phyloP scores from a whole-genome alignment of 2,888 invertebrate genomes.

The Amphipoea oculea region DNA sequence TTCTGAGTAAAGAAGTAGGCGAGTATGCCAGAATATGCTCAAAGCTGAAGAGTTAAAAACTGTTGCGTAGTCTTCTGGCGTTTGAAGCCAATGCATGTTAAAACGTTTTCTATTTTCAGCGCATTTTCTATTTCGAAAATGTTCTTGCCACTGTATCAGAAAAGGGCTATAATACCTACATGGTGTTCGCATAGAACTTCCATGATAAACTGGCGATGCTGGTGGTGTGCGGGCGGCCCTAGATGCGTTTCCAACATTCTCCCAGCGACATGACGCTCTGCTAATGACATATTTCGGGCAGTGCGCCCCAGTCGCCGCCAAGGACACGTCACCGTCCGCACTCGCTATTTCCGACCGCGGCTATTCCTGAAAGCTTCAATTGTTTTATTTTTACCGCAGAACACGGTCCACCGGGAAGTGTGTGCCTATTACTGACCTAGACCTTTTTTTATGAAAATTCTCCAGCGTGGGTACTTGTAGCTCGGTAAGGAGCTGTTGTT shows the following conservation, averaged over 20 bases:
- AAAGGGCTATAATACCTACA: background rate
- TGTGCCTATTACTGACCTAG: constrained; percentile 71
- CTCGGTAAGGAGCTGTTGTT: constrained; percentile 53
- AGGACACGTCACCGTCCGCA: constrained; percentile 86
- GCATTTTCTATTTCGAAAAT: background rate
- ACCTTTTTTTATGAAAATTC: constrained; percentile 40
- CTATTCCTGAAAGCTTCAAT: constrained; percentile 89
- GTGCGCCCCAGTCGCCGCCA: constrained; percentile 78
- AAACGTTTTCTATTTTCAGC: constrained; percentile 20
- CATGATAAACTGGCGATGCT: background rate
- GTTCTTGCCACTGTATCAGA: background rate
- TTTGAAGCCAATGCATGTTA: constrained; percentile 5
- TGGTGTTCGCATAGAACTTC: background rate
- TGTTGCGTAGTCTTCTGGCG: background rate
- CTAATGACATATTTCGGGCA: constrained; percentile 86
- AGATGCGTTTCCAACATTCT: constrained; percentile 65
- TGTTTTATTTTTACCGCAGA: constrained; percentile 87
- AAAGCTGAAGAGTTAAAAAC: constrained; percentile 12
- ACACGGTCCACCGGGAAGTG: constrained; percentile 85
- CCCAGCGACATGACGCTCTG: constrained; percentile 70
- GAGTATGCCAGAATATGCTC: constrained; percentile 20
- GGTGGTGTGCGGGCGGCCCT: constrained; percentile 18
- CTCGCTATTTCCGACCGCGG: constrained; percentile 82
- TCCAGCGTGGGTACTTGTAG: constrained; percentile 8
- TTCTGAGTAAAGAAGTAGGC: constrained; percentile 29